These are phyloP conservation scores for Neodontobutis hainanensis DNA, from an alignment of 2,113 vertebrate genomes.

Conservation along the genomic window DNA sequence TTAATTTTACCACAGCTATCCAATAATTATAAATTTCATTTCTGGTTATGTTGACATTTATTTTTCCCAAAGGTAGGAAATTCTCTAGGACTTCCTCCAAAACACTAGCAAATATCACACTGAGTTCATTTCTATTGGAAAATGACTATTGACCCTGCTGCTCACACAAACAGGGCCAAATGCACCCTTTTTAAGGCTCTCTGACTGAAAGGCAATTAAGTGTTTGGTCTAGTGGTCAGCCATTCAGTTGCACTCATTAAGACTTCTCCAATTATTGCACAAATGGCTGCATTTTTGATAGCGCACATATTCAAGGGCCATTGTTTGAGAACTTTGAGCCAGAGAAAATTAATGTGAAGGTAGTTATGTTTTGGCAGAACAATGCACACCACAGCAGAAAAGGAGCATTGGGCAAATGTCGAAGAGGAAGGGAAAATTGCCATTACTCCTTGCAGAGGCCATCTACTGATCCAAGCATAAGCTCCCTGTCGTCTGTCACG, in stretches of 20 bases:
- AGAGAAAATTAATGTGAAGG: slow-evolving; percentile 26
- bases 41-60: no score
- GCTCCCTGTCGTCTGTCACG: slow-evolving; percentile 44
- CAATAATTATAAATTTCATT: no score
- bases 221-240: slow-evolving; percentile 26
- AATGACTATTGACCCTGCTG: slow-evolving; percentile 6
- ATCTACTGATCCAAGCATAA: slow-evolving; percentile 43
- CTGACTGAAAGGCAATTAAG: slow-evolving; percentile 18
- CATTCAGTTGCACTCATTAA: slow-evolving; percentile 47
- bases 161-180: not conserved
- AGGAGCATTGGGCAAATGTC: slow-evolving; percentile 19
- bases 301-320: slow-evolving; percentile 26
- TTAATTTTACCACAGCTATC: no score
- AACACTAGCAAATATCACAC: not conserved
- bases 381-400: slow-evolving; percentile 25
- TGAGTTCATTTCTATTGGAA: slow-evolving; percentile 3
- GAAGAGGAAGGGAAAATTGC: slow-evolving; percentile 1
- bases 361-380: slow-evolving; percentile 24
- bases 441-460: slow-evolving; percentile 14
- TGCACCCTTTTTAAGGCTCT: slow-evolving; percentile 7
- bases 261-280: slow-evolving; percentile 39
- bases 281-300: slow-evolving; percentile 47
- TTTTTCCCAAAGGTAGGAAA: no score
- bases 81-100: not conserved
- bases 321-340: slow-evolving; percentile 30